phyloP scores from a whole-genome alignment of 2,113 vertebrate species.

The Cisticola juncidis region DNA sequence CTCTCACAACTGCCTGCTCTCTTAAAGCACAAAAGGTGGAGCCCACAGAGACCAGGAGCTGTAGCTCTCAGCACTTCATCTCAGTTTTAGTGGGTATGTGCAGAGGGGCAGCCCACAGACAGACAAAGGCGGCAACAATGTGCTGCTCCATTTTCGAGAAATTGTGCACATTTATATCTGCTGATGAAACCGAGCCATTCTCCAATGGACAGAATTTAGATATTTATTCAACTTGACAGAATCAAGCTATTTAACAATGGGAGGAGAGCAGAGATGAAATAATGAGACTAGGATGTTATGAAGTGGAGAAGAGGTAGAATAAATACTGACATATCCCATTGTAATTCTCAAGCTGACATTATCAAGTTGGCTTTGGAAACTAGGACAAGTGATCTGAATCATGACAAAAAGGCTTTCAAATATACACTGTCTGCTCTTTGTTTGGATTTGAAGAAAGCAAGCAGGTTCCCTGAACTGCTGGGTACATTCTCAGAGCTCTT shows the following conservation, averaged over 20 bases:
- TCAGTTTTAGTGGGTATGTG: background rate
- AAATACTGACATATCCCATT: conserved; percentile 58
- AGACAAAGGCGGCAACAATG: background rate
- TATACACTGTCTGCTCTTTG: conserved; percentile 34
- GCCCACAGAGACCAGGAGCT: background rate
- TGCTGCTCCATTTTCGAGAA: background rate
- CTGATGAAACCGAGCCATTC: conserved; percentile 7
- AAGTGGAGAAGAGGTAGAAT: conserved; percentile 33
- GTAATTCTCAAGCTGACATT: conserved; percentile 20
- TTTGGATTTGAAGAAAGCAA: conserved; percentile 40
- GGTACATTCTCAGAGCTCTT: background rate
- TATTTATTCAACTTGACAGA: conserved; percentile 60
- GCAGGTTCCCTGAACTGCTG: background rate
- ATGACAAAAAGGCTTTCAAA: conserved; percentile 55
- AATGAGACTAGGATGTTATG: conserved; percentile 23
- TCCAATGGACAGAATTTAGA: conserved; percentile 11
- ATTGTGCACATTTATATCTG: background rate
- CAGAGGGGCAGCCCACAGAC: background rate
- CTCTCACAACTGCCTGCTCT: background rate
- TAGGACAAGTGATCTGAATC: conserved; percentile 56
- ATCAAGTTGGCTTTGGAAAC: conserved; percentile 40
- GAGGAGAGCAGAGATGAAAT: conserved; percentile 3
- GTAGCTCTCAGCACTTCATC: background rate
- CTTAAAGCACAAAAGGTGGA: background rate
- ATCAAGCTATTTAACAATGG: conserved; percentile 55